Percentiles rank a stretch among this genome's conserved stretches.
Conservation (phyloP, 2,113 vertebrate genomes). For the Dicentrarchus labrax region DNA sequence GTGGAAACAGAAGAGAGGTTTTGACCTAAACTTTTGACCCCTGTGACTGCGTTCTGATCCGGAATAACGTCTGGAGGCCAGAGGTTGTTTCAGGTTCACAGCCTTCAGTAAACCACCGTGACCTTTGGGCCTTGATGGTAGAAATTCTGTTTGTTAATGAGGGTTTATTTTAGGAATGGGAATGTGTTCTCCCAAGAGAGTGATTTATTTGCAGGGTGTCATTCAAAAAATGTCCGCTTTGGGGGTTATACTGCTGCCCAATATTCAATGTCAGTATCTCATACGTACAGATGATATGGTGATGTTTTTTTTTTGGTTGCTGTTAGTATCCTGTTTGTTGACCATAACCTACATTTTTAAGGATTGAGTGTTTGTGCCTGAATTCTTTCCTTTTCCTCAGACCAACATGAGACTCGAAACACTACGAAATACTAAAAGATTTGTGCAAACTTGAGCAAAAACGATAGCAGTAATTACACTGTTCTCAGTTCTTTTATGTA, state of each 20-base stretch:
- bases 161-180: neutral
- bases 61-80: neutral
- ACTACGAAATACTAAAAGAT: too few species aligned
- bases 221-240: neutral
- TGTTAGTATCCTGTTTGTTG: neutral
- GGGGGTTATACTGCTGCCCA: too few species aligned
- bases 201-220: neutral
- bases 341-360: neutral
- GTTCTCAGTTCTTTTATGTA: too few species aligned
- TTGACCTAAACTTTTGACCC: neutral
- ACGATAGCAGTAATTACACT: too few species aligned
- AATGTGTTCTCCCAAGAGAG: neutral
- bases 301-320: neutral
- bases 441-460: too few species aligned
- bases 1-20: neutral
- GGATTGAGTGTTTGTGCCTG: neutral
- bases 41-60: constrained; percentile 9
- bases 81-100: constrained; percentile 40
- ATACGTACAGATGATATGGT: neutral
- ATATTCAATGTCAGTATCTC: neutral
- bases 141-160: constrained; percentile 34
- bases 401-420: too few species aligned
- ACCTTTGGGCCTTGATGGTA: constrained; percentile 25
- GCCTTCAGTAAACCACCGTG: constrained; percentile 23
- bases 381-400: neutral